phyloP scores from a whole-genome alignment of 1,140 invertebrate species.

The Hyles vespertilio region DNA sequence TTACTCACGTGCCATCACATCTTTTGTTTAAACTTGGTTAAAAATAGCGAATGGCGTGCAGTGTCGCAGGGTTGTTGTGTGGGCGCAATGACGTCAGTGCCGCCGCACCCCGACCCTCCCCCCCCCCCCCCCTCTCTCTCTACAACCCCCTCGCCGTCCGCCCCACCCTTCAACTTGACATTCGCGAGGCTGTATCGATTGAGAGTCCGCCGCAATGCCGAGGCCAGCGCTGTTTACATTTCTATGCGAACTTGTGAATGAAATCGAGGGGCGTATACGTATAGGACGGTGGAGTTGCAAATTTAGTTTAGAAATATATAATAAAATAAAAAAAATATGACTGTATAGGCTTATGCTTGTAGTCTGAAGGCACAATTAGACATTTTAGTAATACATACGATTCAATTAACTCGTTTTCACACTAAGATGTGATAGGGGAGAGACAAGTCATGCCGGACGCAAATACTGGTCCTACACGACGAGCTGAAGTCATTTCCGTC shows the following conservation, averaged over 20 bases:
- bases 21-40: not conserved
- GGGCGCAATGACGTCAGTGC: constrained; percentile 52
- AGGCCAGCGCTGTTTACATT: constrained; percentile 40
- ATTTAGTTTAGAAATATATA: too few relatives aligned
- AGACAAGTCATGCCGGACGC: too few relatives aligned
- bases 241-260: constrained; percentile 32
- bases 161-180: constrained; percentile 48
- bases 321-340: too few relatives aligned
- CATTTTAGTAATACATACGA: too few relatives aligned
- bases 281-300: too few relatives aligned
- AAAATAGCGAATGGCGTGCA: constrained; percentile 2
- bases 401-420: too few relatives aligned
- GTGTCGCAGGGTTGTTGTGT: constrained; percentile 22
- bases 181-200: constrained; percentile 48
- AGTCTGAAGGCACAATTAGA: too few relatives aligned
- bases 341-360: too few relatives aligned
- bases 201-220: constrained; percentile 26
- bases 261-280: constrained; percentile 2
- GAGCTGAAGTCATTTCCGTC: too few relatives aligned
- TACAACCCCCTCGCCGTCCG: not conserved
- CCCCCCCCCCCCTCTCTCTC: not conserved
- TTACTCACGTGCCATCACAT: too few relatives aligned
- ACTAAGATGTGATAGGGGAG: too few relatives aligned
- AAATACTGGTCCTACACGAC: too few relatives aligned
- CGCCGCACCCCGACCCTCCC: constrained; percentile 1